A percentile compares a stretch with the other conserved stretches of the same genome.
These are phyloP conservation scores for Botia kubotai DNA, from an alignment of 2,797 vertebrate genomes.

Conservation along the genomic window DNA sequence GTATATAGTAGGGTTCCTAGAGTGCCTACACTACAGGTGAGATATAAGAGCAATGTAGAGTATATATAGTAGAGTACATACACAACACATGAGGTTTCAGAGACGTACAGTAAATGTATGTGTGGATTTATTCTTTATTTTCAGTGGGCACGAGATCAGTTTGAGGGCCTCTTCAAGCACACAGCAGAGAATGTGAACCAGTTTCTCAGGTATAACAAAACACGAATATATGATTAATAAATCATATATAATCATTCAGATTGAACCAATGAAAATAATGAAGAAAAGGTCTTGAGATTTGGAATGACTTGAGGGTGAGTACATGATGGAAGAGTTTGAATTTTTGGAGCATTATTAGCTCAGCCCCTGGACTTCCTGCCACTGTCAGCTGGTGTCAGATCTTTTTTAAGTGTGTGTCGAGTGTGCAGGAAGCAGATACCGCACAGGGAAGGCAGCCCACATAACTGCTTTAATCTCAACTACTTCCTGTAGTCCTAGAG, in stretches of 20 bases:
- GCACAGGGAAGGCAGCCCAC: conserved; percentile 22
- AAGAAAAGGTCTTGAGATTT: not conserved
- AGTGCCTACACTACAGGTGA: not conserved
- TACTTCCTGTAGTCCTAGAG: no score
- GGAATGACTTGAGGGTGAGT: conserved; percentile 77
- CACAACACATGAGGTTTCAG: not conserved
- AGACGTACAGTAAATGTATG: not conserved
- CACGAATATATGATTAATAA: not conserved
- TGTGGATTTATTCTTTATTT: conserved; percentile 5
- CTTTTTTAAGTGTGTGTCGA: conserved; percentile 18
- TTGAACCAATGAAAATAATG: not conserved
- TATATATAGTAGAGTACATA: not conserved
- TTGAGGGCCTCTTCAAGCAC: conserved; percentile 73
- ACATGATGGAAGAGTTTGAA: not conserved
- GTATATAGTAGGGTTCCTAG: no score
- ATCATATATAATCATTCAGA: not conserved
- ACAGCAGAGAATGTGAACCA: conserved; percentile 80
- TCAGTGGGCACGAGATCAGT: conserved; percentile 89
- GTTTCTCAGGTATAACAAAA: conserved; percentile 75
- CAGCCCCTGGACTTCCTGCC: conserved; percentile 55
- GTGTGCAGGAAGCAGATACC: conserved; percentile 48
- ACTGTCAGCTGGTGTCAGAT: not conserved
- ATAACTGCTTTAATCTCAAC: conserved; percentile 60
- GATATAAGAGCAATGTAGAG: not conserved
- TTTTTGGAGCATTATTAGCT: conserved; percentile 27